Percentiles rank a stretch among this genome's conserved stretches.
Evolutionary conservation across 2,797 vertebrate genomes (phyloP).

Genomic region (Lagodon rhomboides): DNA sequence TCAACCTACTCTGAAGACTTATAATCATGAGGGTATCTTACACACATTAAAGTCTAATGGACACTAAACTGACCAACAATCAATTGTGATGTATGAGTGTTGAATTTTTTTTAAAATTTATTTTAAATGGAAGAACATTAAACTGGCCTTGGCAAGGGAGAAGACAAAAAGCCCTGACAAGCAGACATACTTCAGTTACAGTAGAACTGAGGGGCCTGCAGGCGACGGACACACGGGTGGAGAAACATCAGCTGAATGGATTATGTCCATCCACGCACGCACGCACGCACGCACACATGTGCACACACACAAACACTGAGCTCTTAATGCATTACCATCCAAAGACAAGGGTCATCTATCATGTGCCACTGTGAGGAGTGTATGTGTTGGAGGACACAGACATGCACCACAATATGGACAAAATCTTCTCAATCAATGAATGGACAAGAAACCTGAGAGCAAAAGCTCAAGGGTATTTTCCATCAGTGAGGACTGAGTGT

Average conservation of each 20-base stretch:
- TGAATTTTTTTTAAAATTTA: too few relatives aligned
- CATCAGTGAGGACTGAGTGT: background rate
- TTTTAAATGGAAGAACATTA: background rate
- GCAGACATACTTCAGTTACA: conserved; percentile 2
- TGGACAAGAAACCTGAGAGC: conserved; percentile 87
- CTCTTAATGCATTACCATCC: conserved; percentile 87
- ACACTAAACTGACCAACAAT: too few relatives aligned
- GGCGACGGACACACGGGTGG: conserved; percentile 17
- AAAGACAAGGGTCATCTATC: conserved; percentile 88
- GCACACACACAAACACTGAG: conserved; percentile 48
- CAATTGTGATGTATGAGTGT: too few relatives aligned
- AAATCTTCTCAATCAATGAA: conserved; percentile 90
- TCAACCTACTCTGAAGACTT: too few relatives aligned
- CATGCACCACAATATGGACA: background rate
- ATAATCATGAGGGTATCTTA: background rate
- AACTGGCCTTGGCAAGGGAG: background rate
- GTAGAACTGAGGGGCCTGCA: background rate
- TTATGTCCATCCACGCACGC: background rate
- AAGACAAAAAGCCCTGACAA: background rate
- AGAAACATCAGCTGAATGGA: background rate
- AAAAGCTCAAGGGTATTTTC: conserved; percentile 75
- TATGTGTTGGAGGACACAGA: background rate
- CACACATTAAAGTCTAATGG: background rate
- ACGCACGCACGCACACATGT: background rate
- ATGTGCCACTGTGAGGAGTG: conserved; percentile 75